Evolutionary conservation across 2,113 vertebrate genomes (phyloP).

Genomic region (Hemiscyllium ocellatum): DNA sequence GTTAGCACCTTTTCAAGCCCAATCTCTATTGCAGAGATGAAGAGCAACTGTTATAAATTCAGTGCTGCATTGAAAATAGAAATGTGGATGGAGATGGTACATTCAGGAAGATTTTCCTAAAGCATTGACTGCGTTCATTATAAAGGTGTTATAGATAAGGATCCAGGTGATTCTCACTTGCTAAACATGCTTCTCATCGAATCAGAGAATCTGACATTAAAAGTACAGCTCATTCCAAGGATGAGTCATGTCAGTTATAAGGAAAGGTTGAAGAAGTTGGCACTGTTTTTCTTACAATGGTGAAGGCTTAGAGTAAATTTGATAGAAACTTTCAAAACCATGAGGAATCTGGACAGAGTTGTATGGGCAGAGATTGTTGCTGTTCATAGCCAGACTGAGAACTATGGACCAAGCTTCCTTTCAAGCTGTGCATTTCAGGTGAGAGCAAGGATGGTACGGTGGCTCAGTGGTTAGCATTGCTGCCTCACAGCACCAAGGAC

Average conservation of each 20-base stretch:
- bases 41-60: neutral
- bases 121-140: neutral
- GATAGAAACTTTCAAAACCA: too few species aligned
- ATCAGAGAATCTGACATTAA: neutral
- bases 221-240: neutral
- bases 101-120: neutral
- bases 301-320: too few species aligned
- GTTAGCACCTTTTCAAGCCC: neutral
- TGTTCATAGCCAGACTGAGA: too few species aligned
- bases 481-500: too few species aligned
- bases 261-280: too few species aligned
- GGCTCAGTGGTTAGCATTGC: too few species aligned
- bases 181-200: neutral
- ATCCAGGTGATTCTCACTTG: neutral
- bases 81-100: neutral
- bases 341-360: too few species aligned
- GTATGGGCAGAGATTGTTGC: too few species aligned
- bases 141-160: too few species aligned
- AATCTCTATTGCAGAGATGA: neutral
- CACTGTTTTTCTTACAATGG: too few species aligned
- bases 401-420: neutral
- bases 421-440: neutral
- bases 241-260: too few species aligned
- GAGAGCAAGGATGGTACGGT: neutral
- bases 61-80: neutral